These are phyloP conservation scores for Beris chalybata DNA, from an alignment of 2,888 invertebrate species.

Conservation along the genomic window DNA sequence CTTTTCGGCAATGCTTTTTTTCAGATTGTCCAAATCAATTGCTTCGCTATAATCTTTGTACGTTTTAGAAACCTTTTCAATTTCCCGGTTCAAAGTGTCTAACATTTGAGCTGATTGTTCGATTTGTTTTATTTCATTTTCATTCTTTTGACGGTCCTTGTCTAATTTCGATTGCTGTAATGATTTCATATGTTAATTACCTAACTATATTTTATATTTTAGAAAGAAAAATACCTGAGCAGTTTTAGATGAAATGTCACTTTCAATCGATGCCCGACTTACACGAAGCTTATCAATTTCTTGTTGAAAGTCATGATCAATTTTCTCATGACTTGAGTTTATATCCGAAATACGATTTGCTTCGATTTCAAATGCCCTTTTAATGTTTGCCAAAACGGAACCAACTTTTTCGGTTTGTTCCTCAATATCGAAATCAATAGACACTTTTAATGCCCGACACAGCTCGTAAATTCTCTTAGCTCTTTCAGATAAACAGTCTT, in stretches of 20 bases:
- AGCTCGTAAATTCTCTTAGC: slow-evolving; percentile 45
- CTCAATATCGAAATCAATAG: slow-evolving; percentile 39
- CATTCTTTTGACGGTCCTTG: slow-evolving; percentile 61
- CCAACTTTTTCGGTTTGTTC: slow-evolving; percentile 47
- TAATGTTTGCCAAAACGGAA: slow-evolving; percentile 45
- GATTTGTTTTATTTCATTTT: slow-evolving; percentile 64
- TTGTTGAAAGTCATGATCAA: slow-evolving; percentile 58
- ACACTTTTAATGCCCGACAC: slow-evolving; percentile 46
- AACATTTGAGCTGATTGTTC: slow-evolving; percentile 61
- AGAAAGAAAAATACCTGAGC: slow-evolving; percentile 43
- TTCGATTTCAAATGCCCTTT: slow-evolving; percentile 45
- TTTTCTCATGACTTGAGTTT: slow-evolving; percentile 44
- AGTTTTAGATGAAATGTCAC: slow-evolving; percentile 66
- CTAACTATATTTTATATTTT: too few relatives aligned
- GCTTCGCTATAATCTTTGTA: slow-evolving; percentile 58
- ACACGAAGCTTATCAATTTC: slow-evolving; percentile 61
- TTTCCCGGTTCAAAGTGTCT: slow-evolving; percentile 57
- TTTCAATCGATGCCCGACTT: slow-evolving; percentile 65
- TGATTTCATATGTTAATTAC: background rate
- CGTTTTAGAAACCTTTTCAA: slow-evolving; percentile 59
- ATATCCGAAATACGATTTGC: slow-evolving; percentile 47
- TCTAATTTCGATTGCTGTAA: slow-evolving; percentile 54
- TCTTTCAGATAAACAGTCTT: slow-evolving; percentile 48
- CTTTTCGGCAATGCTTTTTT: slow-evolving; percentile 63
- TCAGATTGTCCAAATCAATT: slow-evolving; percentile 61